phyloP scores from a whole-genome alignment of 2,113 vertebrate species.

The Neopipo cinnamomea region DNA sequence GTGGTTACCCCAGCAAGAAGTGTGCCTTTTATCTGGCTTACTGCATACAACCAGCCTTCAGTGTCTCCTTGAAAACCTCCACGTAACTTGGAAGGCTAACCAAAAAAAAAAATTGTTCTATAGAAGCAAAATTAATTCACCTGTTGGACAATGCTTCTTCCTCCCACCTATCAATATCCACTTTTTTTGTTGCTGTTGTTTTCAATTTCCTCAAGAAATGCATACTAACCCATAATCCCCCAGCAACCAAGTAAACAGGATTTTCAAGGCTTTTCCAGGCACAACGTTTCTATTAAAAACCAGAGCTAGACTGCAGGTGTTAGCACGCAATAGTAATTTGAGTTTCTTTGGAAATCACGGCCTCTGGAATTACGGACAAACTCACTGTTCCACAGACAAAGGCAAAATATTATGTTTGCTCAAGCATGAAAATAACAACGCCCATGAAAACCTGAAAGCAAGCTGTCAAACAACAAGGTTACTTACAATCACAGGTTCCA shows the following conservation, averaged over 20 bases:
- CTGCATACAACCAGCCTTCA: not conserved
- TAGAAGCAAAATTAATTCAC: not conserved
- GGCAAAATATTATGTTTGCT: not conserved
- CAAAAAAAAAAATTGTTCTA: not conserved
- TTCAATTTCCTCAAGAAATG: not conserved
- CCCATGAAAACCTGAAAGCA: not conserved
- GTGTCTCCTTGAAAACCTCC: not conserved
- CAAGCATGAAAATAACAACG: not conserved
- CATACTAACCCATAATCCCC: not conserved
- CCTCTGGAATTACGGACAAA: not conserved
- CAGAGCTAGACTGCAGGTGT: rapidly evolving
- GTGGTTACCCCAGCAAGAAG: not conserved
- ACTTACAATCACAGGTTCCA: conserved; percentile 91
- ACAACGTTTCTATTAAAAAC: not conserved
- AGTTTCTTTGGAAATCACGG: not conserved
- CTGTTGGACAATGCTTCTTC: not conserved
- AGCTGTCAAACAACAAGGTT: not conserved
- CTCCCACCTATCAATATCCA: not conserved
- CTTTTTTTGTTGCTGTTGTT: not conserved
- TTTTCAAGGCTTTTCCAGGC: not conserved
- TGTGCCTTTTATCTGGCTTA: not conserved
- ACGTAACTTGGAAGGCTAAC: not conserved
- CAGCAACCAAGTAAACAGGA: not conserved
- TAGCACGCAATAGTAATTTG: rapidly evolving
- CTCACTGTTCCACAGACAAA: not conserved